Conservation (phyloP, 2,797 vertebrate species). For the Gymnopithys bicolor region DNA sequence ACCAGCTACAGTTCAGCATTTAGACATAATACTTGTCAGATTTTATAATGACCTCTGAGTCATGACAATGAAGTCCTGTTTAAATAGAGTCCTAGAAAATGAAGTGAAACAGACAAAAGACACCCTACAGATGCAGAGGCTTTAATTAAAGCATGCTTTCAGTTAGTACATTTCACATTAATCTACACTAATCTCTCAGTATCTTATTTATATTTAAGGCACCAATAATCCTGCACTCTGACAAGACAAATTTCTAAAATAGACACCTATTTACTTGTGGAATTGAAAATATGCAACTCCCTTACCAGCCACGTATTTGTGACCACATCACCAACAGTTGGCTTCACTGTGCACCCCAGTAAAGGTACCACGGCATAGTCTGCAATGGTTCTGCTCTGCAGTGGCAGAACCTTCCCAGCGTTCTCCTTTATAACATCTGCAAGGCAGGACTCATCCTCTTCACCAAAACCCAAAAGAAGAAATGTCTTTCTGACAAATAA, state of each 20-base stretch:
- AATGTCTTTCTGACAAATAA: conserved; percentile 88
- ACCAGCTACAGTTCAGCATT: neutral
- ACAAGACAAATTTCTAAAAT: neutral
- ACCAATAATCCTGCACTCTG: neutral
- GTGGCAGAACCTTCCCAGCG: conserved; percentile 82
- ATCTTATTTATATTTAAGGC: neutral
- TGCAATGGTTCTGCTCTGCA: conserved; percentile 83
- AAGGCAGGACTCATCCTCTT: conserved; percentile 85
- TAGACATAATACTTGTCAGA: neutral
- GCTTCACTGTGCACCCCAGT: conserved; percentile 88
- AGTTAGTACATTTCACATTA: neutral
- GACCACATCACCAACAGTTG: conserved; percentile 92
- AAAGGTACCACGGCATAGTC: conserved; percentile 94
- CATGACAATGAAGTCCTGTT: neutral
- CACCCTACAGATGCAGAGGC: neutral
- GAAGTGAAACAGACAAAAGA: neutral
- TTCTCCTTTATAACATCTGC: conserved; percentile 84
- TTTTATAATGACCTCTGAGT: neutral
- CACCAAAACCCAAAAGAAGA: conserved; percentile 86
- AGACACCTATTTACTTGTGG: neutral
- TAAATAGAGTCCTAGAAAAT: neutral
- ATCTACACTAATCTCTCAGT: neutral
- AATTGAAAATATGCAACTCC: neutral
- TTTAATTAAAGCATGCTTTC: neutral
- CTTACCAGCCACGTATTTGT: conserved; percentile 98